Conservation (phyloP, 2,797 vertebrate species). For the Darevskia mixta region DNA sequence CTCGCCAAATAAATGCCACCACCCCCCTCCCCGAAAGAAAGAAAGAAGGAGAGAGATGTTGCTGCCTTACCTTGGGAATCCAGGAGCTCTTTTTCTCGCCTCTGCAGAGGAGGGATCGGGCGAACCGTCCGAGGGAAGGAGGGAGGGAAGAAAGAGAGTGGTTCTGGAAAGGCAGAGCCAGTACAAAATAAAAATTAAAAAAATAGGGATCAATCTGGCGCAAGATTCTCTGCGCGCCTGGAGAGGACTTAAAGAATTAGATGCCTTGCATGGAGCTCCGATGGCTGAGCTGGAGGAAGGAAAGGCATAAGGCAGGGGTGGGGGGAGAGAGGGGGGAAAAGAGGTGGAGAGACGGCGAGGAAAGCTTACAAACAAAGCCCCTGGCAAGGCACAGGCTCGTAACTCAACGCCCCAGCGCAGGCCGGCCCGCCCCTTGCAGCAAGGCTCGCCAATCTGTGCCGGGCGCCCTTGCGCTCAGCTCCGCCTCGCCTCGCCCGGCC, state of each 20-base stretch:
- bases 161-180: too few species aligned
- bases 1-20: too few species aligned
- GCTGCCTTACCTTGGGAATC: not conserved
- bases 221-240: too few species aligned
- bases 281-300: too few species aligned
- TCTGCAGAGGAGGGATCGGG: not conserved
- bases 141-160: too few species aligned
- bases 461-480: not conserved
- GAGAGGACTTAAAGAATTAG: too few species aligned
- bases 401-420: constrained; percentile 12
- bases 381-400: not conserved
- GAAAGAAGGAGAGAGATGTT: too few species aligned
- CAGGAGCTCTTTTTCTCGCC: not conserved
- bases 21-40: too few species aligned
- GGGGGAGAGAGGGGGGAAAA: too few species aligned
- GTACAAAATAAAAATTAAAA: not conserved
- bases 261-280: too few species aligned
- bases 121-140: not conserved
- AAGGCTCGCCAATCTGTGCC: not conserved
- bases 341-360: not conserved
- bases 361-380: not conserved
- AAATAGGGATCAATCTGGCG: too few species aligned
- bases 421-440: constrained; percentile 4
- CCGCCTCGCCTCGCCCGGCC: not conserved
- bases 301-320: too few species aligned